Evolutionary conservation across 2,113 vertebrate genomes (phyloP), one percentile per base, ranked within the genome.

Genomic region (Varanus komodoensis): DNA sequence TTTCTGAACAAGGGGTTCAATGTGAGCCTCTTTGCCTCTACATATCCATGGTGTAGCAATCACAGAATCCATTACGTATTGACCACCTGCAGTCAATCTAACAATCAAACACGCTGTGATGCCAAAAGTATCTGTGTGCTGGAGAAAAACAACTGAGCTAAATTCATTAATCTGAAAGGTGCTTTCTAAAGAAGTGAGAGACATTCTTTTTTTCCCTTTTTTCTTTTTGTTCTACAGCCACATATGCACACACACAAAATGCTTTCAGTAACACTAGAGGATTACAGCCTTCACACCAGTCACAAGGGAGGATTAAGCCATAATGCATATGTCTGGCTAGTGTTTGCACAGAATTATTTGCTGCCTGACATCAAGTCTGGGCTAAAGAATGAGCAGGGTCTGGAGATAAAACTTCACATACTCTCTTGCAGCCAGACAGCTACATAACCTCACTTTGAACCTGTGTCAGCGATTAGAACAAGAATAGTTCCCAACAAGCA

Each of bases 301-400:
- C 87, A 73, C 8, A 3, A 84, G 1, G 0, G 71, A 88, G 93
- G 91, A 79, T 91, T 89, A 78, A 93, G 12, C 74, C 82, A 86
- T 90, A 78, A 25, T 4, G 0, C 25, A 94, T 82, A 91, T 93
- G 67, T 86, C 92, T 54, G 86, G 74, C 69, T 6, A 77, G 86
- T 23, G 29, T 79, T 92, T 52, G 91, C 19, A 32, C 78, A 89
- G 87, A 82, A 89, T 87, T 89, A 84, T 74, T 75, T 32, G 38
- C 21, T 0, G 2, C 67, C 75, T 12, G 78, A 86, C 11, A 81
- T 78, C 68, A n/a, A 84, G 88, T 73, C 92, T 54, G 93, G 86
- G 88, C 74, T 4, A 6, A 67, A 27, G 67, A 68, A 87, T 77
- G 81, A 79, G 32, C 81, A 82, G 52, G 27, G 80, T 69, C 52